Evolutionary conservation across 2,888 invertebrate species (phyloP), one percentile per base, ranked within the genome.

Genomic region (Megaustenia siamemsis): DNA sequence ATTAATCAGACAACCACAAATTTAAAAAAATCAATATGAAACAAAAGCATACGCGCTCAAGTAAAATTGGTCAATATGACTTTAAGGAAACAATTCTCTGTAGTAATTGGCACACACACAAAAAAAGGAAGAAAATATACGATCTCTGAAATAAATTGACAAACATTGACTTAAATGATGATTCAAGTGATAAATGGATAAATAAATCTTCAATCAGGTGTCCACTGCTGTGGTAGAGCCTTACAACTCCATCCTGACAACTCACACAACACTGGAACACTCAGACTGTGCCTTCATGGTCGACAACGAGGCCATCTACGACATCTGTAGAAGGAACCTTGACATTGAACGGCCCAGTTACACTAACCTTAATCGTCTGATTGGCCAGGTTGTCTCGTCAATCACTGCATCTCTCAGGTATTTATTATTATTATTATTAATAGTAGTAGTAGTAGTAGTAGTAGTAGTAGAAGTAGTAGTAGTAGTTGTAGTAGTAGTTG

Each of bases 261-360:
- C 86, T 8, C 86, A 87, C 82, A 77, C 82, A 45, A 98, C 98
- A 84, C 90, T 95, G 88, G 98, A 98, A 94, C 98, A 98, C 94
- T 97, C 97, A 0, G 98, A 98, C 95, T 98, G 98, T 94, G 98
- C 98, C 77, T 98, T 98, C 95, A 98, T 98, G 98, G 97, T 95
- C 76, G 98, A 98, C n/a, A n/a, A n/a, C n/a, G n/a, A n/a, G n/a
- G n/a, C n/a, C n/a, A n/a, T n/a, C n/a, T n/a, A n/a, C n/a, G n/a
- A 98, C 92, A 97, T 98, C 90, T 98, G 98, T 94, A 95, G 97
- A 53, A 87, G 88, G 53, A 97, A 97, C 90, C 95, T 98, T 79
- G 96, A 96, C 90, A 97, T 98, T 86, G 97, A 96, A 91, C 95
- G 97, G 63, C 97, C 97, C 0, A 96, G 97, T 91, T 97, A 97